Evolutionary conservation across 1,140 invertebrate genomes (phyloP).

Genomic region (Mylabris phalerata): DNA sequence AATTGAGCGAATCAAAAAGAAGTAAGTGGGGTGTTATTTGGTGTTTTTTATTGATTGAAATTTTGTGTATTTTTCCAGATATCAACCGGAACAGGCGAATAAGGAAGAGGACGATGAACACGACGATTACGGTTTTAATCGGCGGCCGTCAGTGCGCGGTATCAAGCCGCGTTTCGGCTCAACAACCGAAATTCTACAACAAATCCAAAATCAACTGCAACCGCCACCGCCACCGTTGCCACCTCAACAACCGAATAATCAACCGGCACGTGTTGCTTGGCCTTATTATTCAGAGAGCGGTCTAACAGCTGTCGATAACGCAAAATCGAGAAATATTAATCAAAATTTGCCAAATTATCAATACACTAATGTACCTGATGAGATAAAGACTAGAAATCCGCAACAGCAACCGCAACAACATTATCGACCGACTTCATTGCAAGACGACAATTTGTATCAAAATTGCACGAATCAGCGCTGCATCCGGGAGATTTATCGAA

Average conservation of each 20-base stretch:
- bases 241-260: not conserved
- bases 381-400: conserved; percentile 32
- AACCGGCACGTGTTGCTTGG: conserved; percentile 50
- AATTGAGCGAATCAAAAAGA: conserved; percentile 71
- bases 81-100: conserved; percentile 43
- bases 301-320: conserved; percentile 34
- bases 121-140: conserved; percentile 83
- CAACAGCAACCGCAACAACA: conserved; percentile 22
- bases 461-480: conserved; percentile 48
- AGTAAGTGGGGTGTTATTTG: conserved; percentile 42
- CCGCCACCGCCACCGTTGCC: conserved; percentile 40
- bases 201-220: conserved; percentile 63
- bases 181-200: conserved; percentile 73
- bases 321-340: conserved; percentile 30
- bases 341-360: conserved; percentile 27
- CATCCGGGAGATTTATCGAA: conserved; percentile 40
- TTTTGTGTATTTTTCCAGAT: conserved; percentile 27
- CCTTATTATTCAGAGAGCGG: conserved; percentile 57
- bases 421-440: conserved; percentile 38
- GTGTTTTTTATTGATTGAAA: not conserved
- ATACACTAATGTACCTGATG: conserved; percentile 28
- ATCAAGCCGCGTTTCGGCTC: conserved; percentile 68
- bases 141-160: conserved; percentile 75
- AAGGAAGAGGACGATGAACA: conserved; percentile 71
- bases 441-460: conserved; percentile 46